Conservation (phyloP, 2,888 invertebrate species). For the Scaptomyza flava region DNA sequence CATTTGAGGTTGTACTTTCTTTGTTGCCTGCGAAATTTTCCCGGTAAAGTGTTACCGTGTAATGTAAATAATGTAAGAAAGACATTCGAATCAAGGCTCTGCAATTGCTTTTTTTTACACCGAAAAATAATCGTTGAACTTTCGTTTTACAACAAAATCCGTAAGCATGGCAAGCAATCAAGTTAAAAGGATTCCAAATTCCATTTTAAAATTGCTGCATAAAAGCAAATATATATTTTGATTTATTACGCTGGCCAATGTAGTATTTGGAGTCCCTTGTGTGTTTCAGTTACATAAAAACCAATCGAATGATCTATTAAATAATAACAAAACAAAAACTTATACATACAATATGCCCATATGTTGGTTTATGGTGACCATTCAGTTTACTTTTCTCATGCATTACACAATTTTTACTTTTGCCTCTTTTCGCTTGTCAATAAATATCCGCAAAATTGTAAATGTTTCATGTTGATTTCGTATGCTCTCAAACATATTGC, state of each 20-base stretch:
- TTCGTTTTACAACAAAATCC: background rate
- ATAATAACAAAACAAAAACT: slow-evolving; percentile 5
- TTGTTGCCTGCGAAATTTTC: background rate
- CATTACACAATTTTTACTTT: slow-evolving; percentile 17
- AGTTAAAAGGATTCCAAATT: background rate
- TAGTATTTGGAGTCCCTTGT: background rate
- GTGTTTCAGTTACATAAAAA: background rate
- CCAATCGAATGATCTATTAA: slow-evolving; percentile 21
- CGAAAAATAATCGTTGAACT: background rate
- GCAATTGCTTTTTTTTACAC: background rate
- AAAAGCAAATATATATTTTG: background rate
- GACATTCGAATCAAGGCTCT: background rate
- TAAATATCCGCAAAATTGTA: slow-evolving; percentile 33
- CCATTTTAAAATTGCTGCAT: background rate
- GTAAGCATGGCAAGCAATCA: background rate
- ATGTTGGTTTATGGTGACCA: slow-evolving; percentile 19
- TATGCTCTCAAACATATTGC: slow-evolving; percentile 38
- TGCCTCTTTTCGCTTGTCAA: slow-evolving; percentile 16
- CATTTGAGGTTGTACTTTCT: background rate
- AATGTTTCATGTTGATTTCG: slow-evolving; percentile 48
- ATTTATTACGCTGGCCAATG: background rate
- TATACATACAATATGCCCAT: background rate
- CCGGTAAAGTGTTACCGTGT: background rate
- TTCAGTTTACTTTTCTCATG: slow-evolving; percentile 1
- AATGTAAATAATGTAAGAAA: background rate